These are phyloP conservation scores for Microchirus variegatus DNA, from an alignment of 2,797 vertebrate species.

Conservation along the genomic window DNA sequence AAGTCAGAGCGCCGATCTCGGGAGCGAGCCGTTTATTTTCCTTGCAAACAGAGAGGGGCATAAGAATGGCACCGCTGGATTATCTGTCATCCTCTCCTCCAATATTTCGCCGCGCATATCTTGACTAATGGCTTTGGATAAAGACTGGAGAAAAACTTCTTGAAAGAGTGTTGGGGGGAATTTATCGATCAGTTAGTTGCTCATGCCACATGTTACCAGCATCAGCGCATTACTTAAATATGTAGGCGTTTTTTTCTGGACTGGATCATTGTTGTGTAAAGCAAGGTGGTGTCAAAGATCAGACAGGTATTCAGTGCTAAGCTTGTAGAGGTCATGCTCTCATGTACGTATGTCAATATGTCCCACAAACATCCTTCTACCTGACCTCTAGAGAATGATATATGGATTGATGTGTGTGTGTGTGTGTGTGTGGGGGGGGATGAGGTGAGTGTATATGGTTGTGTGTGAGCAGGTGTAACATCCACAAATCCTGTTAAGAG, in stretches of 20 bases:
- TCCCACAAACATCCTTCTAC: constrained; percentile 39
- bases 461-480: constrained; percentile 46
- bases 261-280: constrained; percentile 18
- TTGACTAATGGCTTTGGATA: background rate
- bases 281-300: constrained; percentile 42
- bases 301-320: constrained; percentile 33
- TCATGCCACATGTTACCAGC: background rate
- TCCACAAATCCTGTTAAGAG: constrained; percentile 27
- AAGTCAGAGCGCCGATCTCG: constrained; percentile 39
- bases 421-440: too few species aligned
- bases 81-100: constrained; percentile 8
- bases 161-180: background rate
- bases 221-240: constrained; percentile 14
- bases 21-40: constrained; percentile 34
- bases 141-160: background rate
- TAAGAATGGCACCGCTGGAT: constrained; percentile 1
- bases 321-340: constrained; percentile 27
- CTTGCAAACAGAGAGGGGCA: constrained; percentile 12
- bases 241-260: constrained; percentile 6
- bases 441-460: constrained; percentile 32
- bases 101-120: constrained; percentile 1
- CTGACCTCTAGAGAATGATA: constrained; percentile 50
- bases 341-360: constrained; percentile 54
- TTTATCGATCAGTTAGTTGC: constrained; percentile 1
- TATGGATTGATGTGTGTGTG: constrained; percentile 55